Conservation (phyloP, 2,797 vertebrate species). For the Rhinichthys osculus region DNA sequence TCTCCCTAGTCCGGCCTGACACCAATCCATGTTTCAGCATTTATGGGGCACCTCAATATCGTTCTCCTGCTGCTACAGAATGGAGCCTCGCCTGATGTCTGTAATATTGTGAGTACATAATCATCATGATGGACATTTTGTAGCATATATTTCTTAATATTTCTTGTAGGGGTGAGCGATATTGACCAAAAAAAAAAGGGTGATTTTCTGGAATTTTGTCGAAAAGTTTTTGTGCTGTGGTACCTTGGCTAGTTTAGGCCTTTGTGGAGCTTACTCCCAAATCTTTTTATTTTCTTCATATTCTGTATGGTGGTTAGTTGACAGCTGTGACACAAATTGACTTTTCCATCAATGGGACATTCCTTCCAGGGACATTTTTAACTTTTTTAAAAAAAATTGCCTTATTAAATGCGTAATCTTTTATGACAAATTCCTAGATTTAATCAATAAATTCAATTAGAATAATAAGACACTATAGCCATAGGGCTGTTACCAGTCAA, state of each 20-base stretch:
- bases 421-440: background rate
- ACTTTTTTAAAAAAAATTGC: too few relatives aligned
- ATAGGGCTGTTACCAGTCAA: background rate
- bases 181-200: background rate
- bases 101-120: slow-evolving; percentile 93
- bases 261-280: background rate
- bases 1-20: slow-evolving; percentile 93
- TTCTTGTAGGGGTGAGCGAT: background rate
- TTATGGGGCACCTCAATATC: slow-evolving; percentile 99
- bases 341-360: background rate
- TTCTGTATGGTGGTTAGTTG: background rate
- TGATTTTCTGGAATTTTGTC: background rate
- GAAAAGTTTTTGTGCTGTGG: background rate
- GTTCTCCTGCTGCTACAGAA: slow-evolving; percentile 97
- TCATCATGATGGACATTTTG: background rate
- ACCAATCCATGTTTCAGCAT: slow-evolving; percentile 96
- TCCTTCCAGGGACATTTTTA: too few relatives aligned
- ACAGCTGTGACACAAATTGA: background rate
- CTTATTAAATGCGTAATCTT: background rate
- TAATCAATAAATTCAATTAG: background rate
- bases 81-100: slow-evolving; percentile 95
- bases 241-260: background rate
- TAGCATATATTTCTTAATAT: background rate
- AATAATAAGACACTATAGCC: background rate
- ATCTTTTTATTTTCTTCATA: background rate